Evolutionary conservation across 2,113 vertebrate species (phyloP).

Genomic region (Meleagris gallopavo): DNA sequence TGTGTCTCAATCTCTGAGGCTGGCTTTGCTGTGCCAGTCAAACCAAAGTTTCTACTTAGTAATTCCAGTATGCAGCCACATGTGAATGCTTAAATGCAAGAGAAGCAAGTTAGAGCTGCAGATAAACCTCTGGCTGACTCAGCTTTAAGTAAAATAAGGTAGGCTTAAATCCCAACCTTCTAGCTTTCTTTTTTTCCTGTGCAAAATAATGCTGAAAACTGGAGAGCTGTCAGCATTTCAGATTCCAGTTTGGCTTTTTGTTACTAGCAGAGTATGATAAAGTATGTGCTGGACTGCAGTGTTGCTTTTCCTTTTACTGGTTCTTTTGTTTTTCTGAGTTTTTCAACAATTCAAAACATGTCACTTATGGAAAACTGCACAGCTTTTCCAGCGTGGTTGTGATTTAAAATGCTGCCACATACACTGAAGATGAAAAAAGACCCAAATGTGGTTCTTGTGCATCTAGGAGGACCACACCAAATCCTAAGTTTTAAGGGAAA

Average conservation of each 20-base stretch:
- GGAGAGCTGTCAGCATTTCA: not conserved
- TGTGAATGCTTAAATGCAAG: not conserved
- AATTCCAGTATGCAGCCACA: not conserved
- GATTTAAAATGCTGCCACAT: not conserved
- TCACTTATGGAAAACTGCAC: not conserved
- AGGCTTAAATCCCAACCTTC: not conserved
- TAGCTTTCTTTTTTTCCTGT: fast-evolving
- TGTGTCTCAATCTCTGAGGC: not conserved
- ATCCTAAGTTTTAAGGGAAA: not conserved
- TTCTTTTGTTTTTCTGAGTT: not conserved
- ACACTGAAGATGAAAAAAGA: not conserved
- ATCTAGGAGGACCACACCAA: not conserved
- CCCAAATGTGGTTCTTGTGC: not conserved
- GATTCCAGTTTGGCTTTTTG: not conserved
- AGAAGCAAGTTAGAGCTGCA: not conserved
- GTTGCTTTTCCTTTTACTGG: not conserved
- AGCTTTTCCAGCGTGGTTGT: not conserved
- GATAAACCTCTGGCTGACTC: not conserved
- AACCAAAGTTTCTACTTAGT: not conserved
- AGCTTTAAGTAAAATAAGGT: not conserved
- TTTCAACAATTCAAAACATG: not conserved
- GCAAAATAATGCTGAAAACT: not conserved
- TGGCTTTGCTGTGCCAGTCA: not conserved
- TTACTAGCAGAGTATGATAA: not conserved
- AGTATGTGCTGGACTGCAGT: not conserved